Evolutionary conservation across 2,888 invertebrate genomes (phyloP).

Genomic region (Netelia fuscicornis): DNA sequence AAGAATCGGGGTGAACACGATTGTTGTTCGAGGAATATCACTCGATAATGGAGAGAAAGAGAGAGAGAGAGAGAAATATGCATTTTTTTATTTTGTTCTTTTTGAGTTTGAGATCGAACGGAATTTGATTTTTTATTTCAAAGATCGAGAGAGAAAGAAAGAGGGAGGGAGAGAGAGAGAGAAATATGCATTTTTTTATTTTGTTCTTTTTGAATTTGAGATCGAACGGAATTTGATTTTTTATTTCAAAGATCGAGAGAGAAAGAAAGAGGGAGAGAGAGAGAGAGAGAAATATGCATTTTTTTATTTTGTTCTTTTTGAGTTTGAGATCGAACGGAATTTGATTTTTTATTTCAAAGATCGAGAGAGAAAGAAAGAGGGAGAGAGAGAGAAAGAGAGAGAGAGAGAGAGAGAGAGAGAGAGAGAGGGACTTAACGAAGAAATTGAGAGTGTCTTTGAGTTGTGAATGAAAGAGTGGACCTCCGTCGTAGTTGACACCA

Average conservation of each 20-base stretch:
- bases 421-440: not conserved
- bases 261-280: no score
- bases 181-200: constrained; percentile 24
- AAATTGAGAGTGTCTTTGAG: not conserved
- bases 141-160: no score
- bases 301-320: constrained; percentile 28
- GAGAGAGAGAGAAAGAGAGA: not conserved
- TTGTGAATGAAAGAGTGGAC: constrained; percentile 19
- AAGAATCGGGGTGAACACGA: constrained; percentile 72
- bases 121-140: no score
- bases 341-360: not conserved
- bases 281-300: not conserved
- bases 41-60: constrained; percentile 24
- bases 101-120: no score
- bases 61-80: not conserved
- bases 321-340: constrained; percentile 21
- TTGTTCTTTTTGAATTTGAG: no score
- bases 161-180: no score
- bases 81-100: not conserved
- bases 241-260: no score
- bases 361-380: not conserved
- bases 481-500: constrained; percentile 37
- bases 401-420: not conserved
- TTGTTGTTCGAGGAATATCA: constrained; percentile 79
- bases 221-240: no score